Evolutionary conservation across 2,113 vertebrate species (phyloP).

Genomic region (Vidua chalybeata): DNA sequence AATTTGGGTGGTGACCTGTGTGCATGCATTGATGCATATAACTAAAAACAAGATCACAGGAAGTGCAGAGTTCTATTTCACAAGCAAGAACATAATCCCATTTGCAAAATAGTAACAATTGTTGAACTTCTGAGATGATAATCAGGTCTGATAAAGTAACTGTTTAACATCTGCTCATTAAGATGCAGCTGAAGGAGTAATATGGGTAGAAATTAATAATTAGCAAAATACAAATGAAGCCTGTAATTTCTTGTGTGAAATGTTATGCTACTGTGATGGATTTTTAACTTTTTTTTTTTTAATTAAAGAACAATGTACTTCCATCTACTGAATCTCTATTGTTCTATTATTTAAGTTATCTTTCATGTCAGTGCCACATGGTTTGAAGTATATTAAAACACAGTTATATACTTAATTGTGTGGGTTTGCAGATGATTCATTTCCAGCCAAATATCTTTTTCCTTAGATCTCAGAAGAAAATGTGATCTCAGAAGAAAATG

Average conservation of each 20-base stretch:
- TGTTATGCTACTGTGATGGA: background rate
- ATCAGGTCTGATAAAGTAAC: background rate
- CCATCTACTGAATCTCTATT: slow-evolving; percentile 28
- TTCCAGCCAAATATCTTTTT: slow-evolving; percentile 67
- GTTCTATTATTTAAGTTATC: slow-evolving; percentile 57
- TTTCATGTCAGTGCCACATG: slow-evolving; percentile 55
- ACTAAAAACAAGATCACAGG: background rate
- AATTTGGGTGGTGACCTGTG: background rate
- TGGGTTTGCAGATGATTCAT: slow-evolving; percentile 64
- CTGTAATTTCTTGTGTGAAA: slow-evolving; percentile 30
- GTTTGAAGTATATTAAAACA: slow-evolving; percentile 55
- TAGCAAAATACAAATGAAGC: slow-evolving; percentile 30
- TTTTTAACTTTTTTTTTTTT: slow-evolving; percentile 40
- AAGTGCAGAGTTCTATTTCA: background rate
- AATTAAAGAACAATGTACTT: slow-evolving; percentile 53
- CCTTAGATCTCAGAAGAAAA: slow-evolving; percentile 63
- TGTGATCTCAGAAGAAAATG: slow-evolving; percentile 61
- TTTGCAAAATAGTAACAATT: background rate
- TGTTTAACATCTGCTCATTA: slow-evolving; percentile 40
- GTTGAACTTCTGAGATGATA: background rate
- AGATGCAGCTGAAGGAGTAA: background rate
- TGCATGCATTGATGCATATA: fast-evolving
- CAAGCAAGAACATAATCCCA: background rate
- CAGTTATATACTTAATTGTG: slow-evolving; percentile 63
- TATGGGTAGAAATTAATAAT: slow-evolving; percentile 45